Conservation (phyloP, 2,797 vertebrate species). For the Mionectes olivaceus region DNA sequence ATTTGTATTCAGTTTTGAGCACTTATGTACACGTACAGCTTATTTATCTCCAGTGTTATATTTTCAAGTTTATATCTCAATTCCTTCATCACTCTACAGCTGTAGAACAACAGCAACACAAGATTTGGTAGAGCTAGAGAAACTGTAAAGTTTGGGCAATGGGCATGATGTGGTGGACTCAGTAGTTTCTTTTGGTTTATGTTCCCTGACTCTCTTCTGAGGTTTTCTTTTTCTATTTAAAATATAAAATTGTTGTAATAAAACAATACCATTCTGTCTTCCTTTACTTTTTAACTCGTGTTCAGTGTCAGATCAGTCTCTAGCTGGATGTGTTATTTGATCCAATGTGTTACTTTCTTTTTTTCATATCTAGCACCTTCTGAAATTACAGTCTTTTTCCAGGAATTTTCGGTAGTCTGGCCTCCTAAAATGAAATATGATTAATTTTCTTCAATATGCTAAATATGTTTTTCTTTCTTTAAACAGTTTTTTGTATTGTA, state of each 20-base stretch:
- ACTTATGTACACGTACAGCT: neutral
- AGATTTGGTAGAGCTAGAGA: neutral
- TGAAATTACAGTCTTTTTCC: conserved; percentile 35
- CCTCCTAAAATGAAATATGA: neutral
- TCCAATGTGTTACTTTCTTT: neutral
- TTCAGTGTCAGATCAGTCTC: neutral
- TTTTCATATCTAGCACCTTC: conserved; percentile 10
- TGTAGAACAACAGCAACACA: neutral
- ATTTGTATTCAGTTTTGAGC: neutral
- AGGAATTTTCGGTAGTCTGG: neutral
- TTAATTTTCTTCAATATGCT: neutral
- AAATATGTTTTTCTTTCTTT: neutral
- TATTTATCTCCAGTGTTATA: neutral
- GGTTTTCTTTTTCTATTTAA: neutral
- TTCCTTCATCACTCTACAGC: neutral
- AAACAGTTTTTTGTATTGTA: neutral
- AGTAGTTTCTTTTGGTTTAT: neutral
- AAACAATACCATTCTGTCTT: neutral
- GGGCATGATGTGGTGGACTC: neutral
- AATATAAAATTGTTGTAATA: neutral
- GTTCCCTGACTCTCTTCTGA: neutral
- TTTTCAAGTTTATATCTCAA: neutral
- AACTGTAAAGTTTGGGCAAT: neutral
- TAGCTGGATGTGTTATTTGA: conserved; percentile 35
- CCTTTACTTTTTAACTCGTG: neutral